phyloP scores from a whole-genome alignment of 1,140 invertebrate genomes.

The Neomicropteryx cornuta region DNA sequence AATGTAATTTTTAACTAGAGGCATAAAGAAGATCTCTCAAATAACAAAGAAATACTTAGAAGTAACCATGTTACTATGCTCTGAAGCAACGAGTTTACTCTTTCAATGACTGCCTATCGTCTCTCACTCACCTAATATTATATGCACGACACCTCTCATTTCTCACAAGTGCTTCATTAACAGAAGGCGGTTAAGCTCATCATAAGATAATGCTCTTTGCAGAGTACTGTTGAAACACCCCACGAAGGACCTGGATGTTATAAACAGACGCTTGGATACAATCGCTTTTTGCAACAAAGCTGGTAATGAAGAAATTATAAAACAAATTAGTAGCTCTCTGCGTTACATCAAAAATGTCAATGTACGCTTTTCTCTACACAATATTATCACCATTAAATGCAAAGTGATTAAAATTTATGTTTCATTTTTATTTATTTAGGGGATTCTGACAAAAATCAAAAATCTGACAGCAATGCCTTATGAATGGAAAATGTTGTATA shows the following conservation, averaged over 20 bases:
- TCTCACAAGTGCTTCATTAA: no score
- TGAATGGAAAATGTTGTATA: conserved; percentile 57
- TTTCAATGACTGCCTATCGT: no score
- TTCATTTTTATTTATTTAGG: conserved; percentile 22
- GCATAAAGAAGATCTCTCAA: no score
- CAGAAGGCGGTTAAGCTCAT: no score
- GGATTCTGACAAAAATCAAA: conserved; percentile 46
- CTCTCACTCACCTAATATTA: no score
- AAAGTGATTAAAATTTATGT: conserved; percentile 11
- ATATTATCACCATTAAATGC: conserved; percentile 16
- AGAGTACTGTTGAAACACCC: conserved; percentile 50
- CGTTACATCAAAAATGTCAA: conserved; percentile 45
- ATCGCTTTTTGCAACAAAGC: conserved; percentile 48
- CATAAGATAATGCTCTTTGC: conserved; percentile 7
- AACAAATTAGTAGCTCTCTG: conserved; percentile 43
- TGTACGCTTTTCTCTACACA: conserved; percentile 23
- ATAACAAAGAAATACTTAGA: no score
- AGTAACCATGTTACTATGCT: no score
- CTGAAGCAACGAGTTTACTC: no score
- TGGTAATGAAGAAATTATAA: conserved; percentile 42
- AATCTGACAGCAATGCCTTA: conserved; percentile 46
- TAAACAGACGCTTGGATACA: conserved; percentile 47
- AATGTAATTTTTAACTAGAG: no score
- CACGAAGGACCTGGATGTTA: conserved; percentile 37
- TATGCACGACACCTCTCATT: no score